Evolutionary conservation across 2,797 vertebrate species (phyloP).

Genomic region (Pygocentrus nattereri): DNA sequence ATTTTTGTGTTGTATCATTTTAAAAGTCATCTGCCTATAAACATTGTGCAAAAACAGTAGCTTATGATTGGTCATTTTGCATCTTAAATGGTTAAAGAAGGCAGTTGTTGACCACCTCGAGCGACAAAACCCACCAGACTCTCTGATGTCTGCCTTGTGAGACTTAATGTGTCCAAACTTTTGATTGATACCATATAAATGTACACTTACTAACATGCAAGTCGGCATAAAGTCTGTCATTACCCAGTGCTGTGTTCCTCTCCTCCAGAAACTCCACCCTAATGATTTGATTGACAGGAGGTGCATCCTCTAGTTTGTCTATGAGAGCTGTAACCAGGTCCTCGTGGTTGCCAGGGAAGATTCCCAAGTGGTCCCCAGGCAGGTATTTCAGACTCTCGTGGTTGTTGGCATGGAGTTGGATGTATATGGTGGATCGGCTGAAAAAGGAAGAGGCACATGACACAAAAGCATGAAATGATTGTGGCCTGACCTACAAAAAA

Average conservation of each 20-base stretch:
- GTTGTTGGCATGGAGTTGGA: constrained; percentile 91
- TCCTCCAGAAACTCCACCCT: constrained; percentile 96
- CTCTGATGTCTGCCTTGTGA: background rate
- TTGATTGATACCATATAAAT: background rate
- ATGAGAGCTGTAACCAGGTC: constrained; percentile 92
- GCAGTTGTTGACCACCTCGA: background rate
- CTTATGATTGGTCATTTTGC: background rate
- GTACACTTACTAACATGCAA: background rate
- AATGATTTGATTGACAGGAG: constrained; percentile 92
- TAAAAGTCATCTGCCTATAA: too few species aligned
- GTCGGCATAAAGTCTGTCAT: constrained; percentile 22
- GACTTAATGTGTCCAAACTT: too few species aligned
- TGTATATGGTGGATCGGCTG: constrained; percentile 94
- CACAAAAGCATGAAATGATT: background rate
- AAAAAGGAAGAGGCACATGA: background rate
- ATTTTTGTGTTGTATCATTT: background rate
- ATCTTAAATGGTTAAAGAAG: background rate
- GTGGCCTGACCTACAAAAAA: background rate
- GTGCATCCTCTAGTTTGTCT: constrained; percentile 91
- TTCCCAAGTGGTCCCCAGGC: constrained; percentile 95
- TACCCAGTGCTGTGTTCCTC: constrained; percentile 94
- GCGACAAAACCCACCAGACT: background rate
- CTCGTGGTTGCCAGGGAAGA: constrained; percentile 94
- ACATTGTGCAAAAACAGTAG: background rate
- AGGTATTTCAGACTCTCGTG: constrained; percentile 89